Base-by-base conservation (phyloP, 2,113 vertebrate genomes). In the Alaudala cheleensis region DNA sequence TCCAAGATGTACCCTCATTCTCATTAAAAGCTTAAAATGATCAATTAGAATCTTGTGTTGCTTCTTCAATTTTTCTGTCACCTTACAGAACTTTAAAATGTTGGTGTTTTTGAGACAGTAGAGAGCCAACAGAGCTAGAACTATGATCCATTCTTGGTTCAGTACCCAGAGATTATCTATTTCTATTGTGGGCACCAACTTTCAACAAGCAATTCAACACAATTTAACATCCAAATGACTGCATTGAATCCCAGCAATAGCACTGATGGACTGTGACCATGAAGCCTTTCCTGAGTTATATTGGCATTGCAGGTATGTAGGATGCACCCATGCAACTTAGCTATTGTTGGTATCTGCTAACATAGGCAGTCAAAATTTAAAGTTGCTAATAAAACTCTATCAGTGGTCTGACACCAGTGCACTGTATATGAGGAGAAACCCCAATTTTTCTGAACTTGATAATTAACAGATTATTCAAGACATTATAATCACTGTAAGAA, bases 11-110 rank as follows among this genome's bases (percentile, higher is more conserved):
- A 91, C 70, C 86, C 34, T 88, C 61, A 88, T 94, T 96, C 78
- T 95, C 91, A 95, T 96, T 96, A 96, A 94, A 95, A 78, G 9
- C 45, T 91, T 97, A 90, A 96, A 96, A 95, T 81, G 74, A 96
- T 73, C 71, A 78, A 93, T 96, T 95, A 95, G 86, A 93, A 87
- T 90, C 70, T 86, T 94, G 49, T 3, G 9, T 84, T 81, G 45
- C 73, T 94, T 93, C 67, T 94, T 57, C 45, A 67, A 0, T 71
- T 94, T 89, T 88, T 56, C 53, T 89, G 23, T 13, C 17, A 78
- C 12, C 26, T 61, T 65, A 65, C 9, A 72, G 33, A 89, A 56
- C 47, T 81, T 81, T 66, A 81, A 84, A 87, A 88, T 45, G 11
- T 25, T 90, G 47, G 6, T 60, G 20, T 8, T 86, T 86, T 91